Evolutionary conservation across 2,888 invertebrate species (phyloP).

Genomic region (Drosophila borealis): DNA sequence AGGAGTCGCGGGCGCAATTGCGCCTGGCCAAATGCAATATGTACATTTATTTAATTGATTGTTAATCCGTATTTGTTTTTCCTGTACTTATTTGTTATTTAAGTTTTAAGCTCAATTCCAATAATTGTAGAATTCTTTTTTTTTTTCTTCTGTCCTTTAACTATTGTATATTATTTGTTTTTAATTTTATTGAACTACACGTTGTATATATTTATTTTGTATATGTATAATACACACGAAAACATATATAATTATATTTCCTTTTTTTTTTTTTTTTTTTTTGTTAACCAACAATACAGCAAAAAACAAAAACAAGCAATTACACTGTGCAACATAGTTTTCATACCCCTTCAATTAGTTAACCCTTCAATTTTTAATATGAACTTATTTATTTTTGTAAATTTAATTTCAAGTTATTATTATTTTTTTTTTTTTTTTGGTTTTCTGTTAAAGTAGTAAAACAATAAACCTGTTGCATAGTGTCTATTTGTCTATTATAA

Average conservation of each 20-base stretch:
- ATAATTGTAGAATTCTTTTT: slow-evolving; percentile 4
- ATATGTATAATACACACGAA: slow-evolving; percentile 19
- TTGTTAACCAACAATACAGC: slow-evolving; percentile 23
- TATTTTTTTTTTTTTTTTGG: background rate
- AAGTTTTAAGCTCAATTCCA: slow-evolving; percentile 57
- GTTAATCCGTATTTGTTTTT: slow-evolving; percentile 69
- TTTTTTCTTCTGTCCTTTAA: slow-evolving; percentile 1
- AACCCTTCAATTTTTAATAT: slow-evolving; percentile 2
- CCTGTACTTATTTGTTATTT: slow-evolving; percentile 66
- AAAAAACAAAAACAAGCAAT: slow-evolving; percentile 24
- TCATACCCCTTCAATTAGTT: slow-evolving; percentile 1
- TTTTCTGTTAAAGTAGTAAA: slow-evolving; percentile 13
- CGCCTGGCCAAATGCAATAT: slow-evolving; percentile 52
- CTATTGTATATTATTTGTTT: slow-evolving; percentile 29
- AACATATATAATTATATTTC: slow-evolving; percentile 23
- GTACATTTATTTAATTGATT: slow-evolving; percentile 55
- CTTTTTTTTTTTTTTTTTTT: background rate
- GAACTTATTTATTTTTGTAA: slow-evolving; percentile 2
- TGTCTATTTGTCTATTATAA: slow-evolving; percentile 41
- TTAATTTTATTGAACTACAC: slow-evolving; percentile 36
- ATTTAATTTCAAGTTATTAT: background rate
- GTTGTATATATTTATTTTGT: slow-evolving; percentile 42
- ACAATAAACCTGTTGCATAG: slow-evolving; percentile 35
- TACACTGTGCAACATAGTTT: slow-evolving; percentile 49
- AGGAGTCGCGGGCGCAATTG: slow-evolving; percentile 28